Evolutionary conservation across 1,140 invertebrate genomes (phyloP).

Genomic region (Mesaphorura yosii): DNA sequence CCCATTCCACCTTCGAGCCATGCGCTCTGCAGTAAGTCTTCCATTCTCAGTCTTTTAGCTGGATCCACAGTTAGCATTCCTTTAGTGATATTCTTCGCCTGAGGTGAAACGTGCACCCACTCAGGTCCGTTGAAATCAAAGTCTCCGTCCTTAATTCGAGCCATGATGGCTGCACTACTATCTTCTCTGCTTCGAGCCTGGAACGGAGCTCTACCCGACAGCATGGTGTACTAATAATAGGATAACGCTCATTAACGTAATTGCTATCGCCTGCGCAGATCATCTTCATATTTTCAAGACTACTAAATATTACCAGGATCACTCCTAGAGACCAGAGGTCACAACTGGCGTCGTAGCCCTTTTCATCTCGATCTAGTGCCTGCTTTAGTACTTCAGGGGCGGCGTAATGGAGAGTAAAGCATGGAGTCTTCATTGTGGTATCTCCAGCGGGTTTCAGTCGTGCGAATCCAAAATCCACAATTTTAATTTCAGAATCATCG

Average conservation of each 20-base stretch:
- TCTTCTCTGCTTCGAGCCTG: slow-evolving; percentile 54
- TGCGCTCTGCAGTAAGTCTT: slow-evolving; percentile 48
- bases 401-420: slow-evolving; percentile 80
- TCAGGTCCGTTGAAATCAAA: slow-evolving; percentile 57
- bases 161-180: slow-evolving; percentile 59
- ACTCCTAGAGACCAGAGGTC: slow-evolving; percentile 88
- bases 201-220: slow-evolving; percentile 74
- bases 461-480: slow-evolving; percentile 86
- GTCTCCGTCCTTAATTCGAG: slow-evolving; percentile 61
- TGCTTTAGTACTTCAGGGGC: slow-evolving; percentile 73
- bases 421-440: slow-evolving; percentile 59
- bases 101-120: slow-evolving; percentile 59
- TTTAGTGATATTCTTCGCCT: slow-evolving; percentile 63
- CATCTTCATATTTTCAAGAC: slow-evolving; percentile 17
- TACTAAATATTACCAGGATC: slow-evolving; percentile 54
- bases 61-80: slow-evolving; percentile 69
- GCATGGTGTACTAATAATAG: slow-evolving; percentile 62
- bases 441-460: slow-evolving; percentile 52
- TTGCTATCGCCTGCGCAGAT: slow-evolving; percentile 8
- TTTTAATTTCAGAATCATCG: slow-evolving; percentile 58
- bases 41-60: slow-evolving; percentile 53
- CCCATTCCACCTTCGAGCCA: slow-evolving; percentile 40
- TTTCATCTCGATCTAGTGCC: slow-evolving; percentile 36
- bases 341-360: slow-evolving; percentile 70
- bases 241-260: slow-evolving; percentile 15